Conservation (phyloP, 2,797 vertebrate species). For the Pseudochirops cupreus region DNA sequence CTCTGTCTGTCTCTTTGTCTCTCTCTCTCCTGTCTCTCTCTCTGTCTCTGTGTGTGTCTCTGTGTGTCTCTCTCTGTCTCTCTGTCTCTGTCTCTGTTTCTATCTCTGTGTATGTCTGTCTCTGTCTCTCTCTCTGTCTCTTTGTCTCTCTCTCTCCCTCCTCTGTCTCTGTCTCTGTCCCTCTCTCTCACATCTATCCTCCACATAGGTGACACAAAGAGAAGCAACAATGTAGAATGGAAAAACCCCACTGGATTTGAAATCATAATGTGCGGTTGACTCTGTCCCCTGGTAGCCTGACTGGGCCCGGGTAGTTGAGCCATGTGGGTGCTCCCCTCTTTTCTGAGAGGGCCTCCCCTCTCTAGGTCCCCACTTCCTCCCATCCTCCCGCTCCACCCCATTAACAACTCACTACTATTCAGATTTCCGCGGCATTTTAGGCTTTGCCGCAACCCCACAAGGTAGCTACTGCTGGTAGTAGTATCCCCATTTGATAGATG, state of each 20-base stretch:
- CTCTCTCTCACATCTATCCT: background rate
- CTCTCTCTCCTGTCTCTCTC: too few relatives aligned
- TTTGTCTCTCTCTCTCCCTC: too few relatives aligned
- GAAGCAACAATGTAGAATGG: background rate
- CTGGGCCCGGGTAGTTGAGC: background rate
- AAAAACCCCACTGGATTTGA: background rate
- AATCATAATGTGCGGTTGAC: background rate
- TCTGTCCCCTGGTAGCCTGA: background rate
- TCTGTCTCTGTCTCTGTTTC: too few relatives aligned
- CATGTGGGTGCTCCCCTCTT: background rate
- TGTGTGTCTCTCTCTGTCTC: too few relatives aligned
- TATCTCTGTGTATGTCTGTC: too few relatives aligned
- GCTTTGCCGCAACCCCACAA: background rate
- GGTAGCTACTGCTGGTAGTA: background rate
- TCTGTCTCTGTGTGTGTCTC: too few relatives aligned
- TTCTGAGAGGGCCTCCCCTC: background rate
- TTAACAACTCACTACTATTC: background rate
- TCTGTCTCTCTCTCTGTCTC: too few relatives aligned
- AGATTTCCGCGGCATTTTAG: background rate
- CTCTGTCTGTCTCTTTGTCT: too few relatives aligned
- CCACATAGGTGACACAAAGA: background rate
- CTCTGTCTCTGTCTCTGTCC: too few relatives aligned
- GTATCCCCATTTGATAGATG: background rate
- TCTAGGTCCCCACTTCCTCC: background rate
- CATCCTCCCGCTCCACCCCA: background rate